Evolutionary conservation across 2,113 vertebrate species (phyloP).

Genomic region (Sula dactylatra): DNA sequence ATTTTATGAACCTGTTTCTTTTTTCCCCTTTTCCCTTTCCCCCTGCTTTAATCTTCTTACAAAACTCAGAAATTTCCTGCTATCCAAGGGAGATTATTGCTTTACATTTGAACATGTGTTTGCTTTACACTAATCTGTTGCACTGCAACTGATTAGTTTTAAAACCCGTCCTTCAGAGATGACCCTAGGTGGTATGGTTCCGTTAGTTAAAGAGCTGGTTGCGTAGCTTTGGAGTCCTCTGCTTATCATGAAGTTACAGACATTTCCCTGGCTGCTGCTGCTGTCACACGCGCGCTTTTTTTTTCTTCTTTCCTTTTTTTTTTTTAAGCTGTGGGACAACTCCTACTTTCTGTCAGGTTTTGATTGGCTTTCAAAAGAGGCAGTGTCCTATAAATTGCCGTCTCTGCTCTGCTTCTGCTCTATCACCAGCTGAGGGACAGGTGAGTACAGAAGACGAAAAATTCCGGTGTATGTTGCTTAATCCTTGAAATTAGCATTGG

Average conservation of each 20-base stretch:
- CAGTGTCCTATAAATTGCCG: slow-evolving; percentile 69
- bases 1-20: background rate
- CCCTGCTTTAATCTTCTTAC: background rate
- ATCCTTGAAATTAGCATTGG: background rate
- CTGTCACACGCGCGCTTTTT: accelerated
- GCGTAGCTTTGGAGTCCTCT: background rate
- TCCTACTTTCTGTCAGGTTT: slow-evolving; percentile 34
- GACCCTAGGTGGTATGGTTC: background rate
- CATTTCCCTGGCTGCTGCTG: background rate
- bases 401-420: background rate
- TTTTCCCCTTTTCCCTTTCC: background rate
- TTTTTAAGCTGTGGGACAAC: slow-evolving; percentile 51
- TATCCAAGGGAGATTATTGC: background rate
- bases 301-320: background rate
- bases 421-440: background rate
- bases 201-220: background rate
- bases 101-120: background rate
- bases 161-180: background rate
- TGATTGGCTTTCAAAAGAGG: slow-evolving; percentile 67
- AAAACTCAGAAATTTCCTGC: background rate
- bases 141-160: background rate
- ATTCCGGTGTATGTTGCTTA: background rate
- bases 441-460: slow-evolving; percentile 27
- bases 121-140: background rate
- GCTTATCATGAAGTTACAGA: background rate